Conservation (phyloP, 2,797 vertebrate species). For the Cynopterus sphinx region DNA sequence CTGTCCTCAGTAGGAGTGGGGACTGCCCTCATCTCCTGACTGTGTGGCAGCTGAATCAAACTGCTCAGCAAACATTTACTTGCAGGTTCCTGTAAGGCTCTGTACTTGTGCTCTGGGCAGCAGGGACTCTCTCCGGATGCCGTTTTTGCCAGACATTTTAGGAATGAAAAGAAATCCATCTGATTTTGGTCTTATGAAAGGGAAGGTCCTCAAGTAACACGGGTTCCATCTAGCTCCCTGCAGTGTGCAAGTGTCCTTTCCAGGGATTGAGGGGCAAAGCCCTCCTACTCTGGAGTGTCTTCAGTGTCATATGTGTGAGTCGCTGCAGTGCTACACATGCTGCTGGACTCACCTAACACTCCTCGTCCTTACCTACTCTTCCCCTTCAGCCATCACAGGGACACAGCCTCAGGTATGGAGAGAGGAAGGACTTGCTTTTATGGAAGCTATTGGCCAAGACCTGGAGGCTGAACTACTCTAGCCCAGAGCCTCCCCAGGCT, state of each 20-base stretch:
- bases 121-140: not conserved
- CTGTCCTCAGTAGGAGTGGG: not conserved
- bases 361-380: too few species aligned
- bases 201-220: not conserved
- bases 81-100: not conserved
- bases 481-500: not conserved
- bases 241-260: not conserved
- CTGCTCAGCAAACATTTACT: not conserved
- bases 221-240: not conserved
- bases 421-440: not conserved
- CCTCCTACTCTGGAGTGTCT: not conserved
- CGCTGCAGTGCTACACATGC: not conserved
- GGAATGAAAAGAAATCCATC: not conserved
- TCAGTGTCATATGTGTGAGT: not conserved
- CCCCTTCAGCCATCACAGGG: too few species aligned
- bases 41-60: not conserved
- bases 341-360: not conserved
- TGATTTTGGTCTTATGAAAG: not conserved
- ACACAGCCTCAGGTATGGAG: not conserved
- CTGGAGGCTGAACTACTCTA: not conserved
- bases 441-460: not conserved
- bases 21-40: fast-evolving
- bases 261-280: not conserved
- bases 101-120: not conserved
- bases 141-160: not conserved